Evolutionary conservation across 2,888 invertebrate species (phyloP).

Genomic region (Operophtera brumata): DNA sequence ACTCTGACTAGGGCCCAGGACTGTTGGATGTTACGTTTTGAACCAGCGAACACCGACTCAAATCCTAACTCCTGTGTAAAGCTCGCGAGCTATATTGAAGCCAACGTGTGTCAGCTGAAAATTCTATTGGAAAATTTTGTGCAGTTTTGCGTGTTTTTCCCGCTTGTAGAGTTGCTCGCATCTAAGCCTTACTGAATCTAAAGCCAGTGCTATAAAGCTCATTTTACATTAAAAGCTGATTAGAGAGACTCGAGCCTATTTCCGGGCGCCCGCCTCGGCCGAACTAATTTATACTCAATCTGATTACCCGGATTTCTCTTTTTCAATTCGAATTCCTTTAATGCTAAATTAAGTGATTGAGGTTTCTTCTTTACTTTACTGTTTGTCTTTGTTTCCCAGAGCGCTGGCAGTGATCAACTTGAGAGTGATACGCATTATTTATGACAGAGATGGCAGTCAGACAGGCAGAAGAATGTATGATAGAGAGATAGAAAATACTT

Average conservation of each 20-base stretch:
- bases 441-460: neutral
- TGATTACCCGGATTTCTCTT: conserved; percentile 54
- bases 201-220: conserved; percentile 1
- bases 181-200: neutral
- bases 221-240: conserved; percentile 12
- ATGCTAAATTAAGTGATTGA: conserved; percentile 48
- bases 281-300: conserved; percentile 61
- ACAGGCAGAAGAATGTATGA: neutral
- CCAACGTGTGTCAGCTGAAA: no score
- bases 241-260: conserved; percentile 23
- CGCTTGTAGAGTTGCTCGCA: neutral
- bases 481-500: no score
- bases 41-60: no score
- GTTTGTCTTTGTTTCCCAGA: conserved; percentile 11
- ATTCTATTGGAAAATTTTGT: no score
- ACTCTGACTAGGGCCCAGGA: no score
- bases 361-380: conserved; percentile 20
- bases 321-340: conserved; percentile 56
- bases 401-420: conserved; percentile 2
- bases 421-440: neutral
- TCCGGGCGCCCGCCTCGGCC: conserved; percentile 39
- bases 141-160: neutral
- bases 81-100: no score
- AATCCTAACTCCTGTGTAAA: no score
- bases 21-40: no score